These are phyloP conservation scores for Lethocerus indicus DNA, from an alignment of 1,140 invertebrate species.

Conservation along the genomic window DNA sequence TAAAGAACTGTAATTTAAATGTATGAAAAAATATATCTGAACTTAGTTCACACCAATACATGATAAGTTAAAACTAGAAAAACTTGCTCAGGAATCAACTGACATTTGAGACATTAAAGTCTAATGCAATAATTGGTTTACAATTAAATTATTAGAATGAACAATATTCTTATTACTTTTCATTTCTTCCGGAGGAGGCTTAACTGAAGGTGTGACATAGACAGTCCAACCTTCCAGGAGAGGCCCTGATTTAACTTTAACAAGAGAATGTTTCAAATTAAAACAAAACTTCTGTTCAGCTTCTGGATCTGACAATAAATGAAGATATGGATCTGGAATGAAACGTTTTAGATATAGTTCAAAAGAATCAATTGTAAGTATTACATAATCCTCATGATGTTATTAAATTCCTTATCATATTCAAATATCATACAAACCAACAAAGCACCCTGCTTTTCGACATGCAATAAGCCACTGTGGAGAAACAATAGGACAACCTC, in stretches of 20 bases:
- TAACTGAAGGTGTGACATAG: slow-evolving; percentile 26
- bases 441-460: slow-evolving; percentile 19
- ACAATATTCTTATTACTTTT: too few relatives aligned
- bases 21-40: too few relatives aligned
- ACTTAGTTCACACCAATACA: too few relatives aligned
- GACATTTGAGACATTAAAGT: too few relatives aligned
- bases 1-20: too few relatives aligned
- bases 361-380: too few relatives aligned
- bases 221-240: slow-evolving; percentile 25
- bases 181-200: slow-evolving; percentile 25
- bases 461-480: slow-evolving; percentile 26
- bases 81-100: slow-evolving; percentile 1
- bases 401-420: too few relatives aligned
- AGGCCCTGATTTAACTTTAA: slow-evolving; percentile 21
- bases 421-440: slow-evolving; percentile 1
- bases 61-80: slow-evolving; percentile 6
- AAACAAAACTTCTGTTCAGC: slow-evolving; percentile 28
- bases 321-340: slow-evolving; percentile 22
- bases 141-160: slow-evolving; percentile 8
- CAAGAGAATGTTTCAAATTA: slow-evolving; percentile 23
- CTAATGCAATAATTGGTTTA: slow-evolving; percentile 6
- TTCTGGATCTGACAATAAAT: slow-evolving; percentile 25
- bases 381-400: too few relatives aligned
- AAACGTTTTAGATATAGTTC: too few relatives aligned
- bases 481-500: slow-evolving; percentile 27